Evolutionary conservation across 1,140 invertebrate genomes (phyloP), one percentile per base, ranked within the genome.

Genomic region (Mycetomoellerius zeteki): DNA sequence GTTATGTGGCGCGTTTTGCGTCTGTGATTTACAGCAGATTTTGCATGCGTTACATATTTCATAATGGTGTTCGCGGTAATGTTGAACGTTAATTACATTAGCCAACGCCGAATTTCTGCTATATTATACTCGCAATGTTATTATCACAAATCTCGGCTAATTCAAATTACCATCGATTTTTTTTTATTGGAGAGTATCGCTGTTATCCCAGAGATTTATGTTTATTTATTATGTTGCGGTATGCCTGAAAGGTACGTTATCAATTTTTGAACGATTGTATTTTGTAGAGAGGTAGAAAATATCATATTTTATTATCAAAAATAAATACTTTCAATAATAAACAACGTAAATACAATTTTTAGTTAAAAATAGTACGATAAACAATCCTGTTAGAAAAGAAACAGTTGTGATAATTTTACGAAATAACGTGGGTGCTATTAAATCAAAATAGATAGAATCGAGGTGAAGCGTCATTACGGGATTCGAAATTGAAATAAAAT

Each of bases 51-150:
- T 82, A 82, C 19, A 72, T 71, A 58, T 82, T 72, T 58, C 77
- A 52, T 37, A 47, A 47, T 58, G 54, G n/a, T 56, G 69, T 43
- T 24, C 56, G 54, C n/a, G 69, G 67, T 58, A 82, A 80, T 65
- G 62, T 69, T 50, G 77, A 80, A 82, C 37, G 80, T 73, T 82
- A 82, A 82, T 82, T 73, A 82, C 37, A 82, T 82, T 60, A 84
- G 6, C 67, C 58, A 73, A 72, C 80, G 19, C 14, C 30, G 54
- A 37, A 84, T 84, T 82, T 69, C 30, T 64, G 19, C 30, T 56
- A 54, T 43, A 43, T 43, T 43, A 43, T 43, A 24, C n/a, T 73
- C 54, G 43, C 37, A 21, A 75, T 84, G 37, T 33, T 60, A 73
- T 84, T 73, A 84, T 73, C 80, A 75, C 80, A 73, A 73, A 75